Evolutionary conservation across 2,113 vertebrate genomes (phyloP).

Genomic region (Tauraco erythrolophus): DNA sequence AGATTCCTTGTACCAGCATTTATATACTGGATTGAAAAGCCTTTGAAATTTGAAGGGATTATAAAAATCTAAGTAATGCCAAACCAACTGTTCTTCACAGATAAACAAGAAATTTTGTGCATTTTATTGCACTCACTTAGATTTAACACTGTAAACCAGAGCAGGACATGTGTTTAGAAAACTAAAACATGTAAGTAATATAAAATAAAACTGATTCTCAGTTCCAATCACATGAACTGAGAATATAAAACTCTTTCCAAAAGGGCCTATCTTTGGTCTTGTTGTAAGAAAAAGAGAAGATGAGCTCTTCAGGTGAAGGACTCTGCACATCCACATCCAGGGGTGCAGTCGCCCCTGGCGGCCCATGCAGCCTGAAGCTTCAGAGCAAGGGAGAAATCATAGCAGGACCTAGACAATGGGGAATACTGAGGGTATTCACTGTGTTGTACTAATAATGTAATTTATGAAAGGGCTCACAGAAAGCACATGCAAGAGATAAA

Average conservation of each 20-base stretch:
- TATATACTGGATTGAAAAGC: background rate
- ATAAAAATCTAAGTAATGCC: background rate
- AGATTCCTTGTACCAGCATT: background rate
- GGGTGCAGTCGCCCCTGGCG: fast-evolving
- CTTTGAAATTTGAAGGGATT: background rate
- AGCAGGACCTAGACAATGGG: background rate
- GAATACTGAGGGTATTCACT: background rate
- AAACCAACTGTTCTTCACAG: background rate
- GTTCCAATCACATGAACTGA: background rate
- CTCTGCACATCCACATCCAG: fast-evolving
- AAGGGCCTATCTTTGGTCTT: background rate
- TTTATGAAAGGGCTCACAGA: background rate
- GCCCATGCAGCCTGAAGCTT: background rate
- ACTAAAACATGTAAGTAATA: background rate
- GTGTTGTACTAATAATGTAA: background rate
- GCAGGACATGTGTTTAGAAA: background rate
- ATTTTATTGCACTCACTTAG: background rate
- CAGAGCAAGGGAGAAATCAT: background rate
- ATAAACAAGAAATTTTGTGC: background rate
- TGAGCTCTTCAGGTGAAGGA: background rate
- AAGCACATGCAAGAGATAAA: background rate
- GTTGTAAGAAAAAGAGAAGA: background rate
- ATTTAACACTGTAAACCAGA: background rate
- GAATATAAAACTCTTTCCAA: background rate
- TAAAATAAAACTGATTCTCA: too few relatives aligned